Conservation (phyloP, 2,797 vertebrate species). For the Enteromius thamalakanensis region DNA sequence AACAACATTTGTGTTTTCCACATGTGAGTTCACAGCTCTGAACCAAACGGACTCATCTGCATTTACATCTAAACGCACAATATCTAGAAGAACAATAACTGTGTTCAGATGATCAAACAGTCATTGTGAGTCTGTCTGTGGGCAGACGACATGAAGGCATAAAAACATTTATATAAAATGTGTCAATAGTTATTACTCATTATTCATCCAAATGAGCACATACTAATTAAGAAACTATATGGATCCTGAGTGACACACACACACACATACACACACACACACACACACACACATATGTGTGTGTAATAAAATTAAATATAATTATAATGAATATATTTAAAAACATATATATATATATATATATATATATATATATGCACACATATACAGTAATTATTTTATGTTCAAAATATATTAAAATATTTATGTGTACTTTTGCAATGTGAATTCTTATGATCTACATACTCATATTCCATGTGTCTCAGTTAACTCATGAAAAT, state of each 20-base stretch:
- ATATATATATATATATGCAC: no score
- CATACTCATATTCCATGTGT: background rate
- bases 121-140: background rate
- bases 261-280: no score
- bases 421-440: background rate
- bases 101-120: background rate
- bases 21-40: slow-evolving; percentile 36
- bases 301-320: no score
- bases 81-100: background rate
- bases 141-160: background rate
- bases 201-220: background rate
- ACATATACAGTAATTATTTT: no score
- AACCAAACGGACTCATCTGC: background rate
- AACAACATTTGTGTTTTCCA: slow-evolving; percentile 10
- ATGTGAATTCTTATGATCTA: background rate
- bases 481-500: background rate
- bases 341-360: no score
- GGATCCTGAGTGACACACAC: background rate
- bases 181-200: background rate
- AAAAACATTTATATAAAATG: background rate
- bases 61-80: slow-evolving; percentile 7
- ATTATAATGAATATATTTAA: no score
- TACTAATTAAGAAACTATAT: background rate
- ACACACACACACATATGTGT: no score
- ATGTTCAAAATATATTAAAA: no score